Conservation (phyloP, 2,797 vertebrate genomes). For the Acomys russatus region DNA sequence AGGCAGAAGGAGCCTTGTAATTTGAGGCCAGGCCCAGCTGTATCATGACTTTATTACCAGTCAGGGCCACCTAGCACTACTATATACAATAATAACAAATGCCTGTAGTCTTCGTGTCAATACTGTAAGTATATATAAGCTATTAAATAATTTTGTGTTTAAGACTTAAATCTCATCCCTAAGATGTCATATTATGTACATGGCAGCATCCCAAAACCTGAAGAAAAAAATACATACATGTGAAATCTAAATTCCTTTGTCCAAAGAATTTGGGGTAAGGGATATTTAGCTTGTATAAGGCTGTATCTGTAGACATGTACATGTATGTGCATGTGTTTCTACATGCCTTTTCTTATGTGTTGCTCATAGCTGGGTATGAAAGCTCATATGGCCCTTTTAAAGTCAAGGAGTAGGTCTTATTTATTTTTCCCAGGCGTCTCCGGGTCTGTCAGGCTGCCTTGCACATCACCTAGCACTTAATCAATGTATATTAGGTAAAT, state of each 20-base stretch:
- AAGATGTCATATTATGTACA: background rate
- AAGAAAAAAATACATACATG: background rate
- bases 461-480: conserved; percentile 22
- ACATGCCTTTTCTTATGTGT: background rate
- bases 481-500: conserved; percentile 49
- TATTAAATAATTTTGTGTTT: background rate
- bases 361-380: background rate
- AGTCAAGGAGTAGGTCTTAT: background rate
- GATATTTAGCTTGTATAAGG: background rate
- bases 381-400: background rate
- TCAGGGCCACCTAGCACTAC: background rate
- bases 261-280: background rate
- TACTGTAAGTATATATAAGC: background rate
- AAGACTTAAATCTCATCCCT: background rate
- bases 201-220: background rate
- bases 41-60: background rate
- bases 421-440: background rate
- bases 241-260: background rate
- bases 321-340: background rate
- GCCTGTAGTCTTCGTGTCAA: background rate
- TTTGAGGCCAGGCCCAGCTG: background rate
- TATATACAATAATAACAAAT: background rate
- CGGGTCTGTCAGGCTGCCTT: background rate
- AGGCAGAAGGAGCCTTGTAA: background rate
- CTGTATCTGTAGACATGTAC: background rate